A percentile compares a stretch with the other conserved stretches of the same genome.
phyloP scores from a whole-genome alignment of 2,888 invertebrate genomes.

The Trachelus stipa region DNA sequence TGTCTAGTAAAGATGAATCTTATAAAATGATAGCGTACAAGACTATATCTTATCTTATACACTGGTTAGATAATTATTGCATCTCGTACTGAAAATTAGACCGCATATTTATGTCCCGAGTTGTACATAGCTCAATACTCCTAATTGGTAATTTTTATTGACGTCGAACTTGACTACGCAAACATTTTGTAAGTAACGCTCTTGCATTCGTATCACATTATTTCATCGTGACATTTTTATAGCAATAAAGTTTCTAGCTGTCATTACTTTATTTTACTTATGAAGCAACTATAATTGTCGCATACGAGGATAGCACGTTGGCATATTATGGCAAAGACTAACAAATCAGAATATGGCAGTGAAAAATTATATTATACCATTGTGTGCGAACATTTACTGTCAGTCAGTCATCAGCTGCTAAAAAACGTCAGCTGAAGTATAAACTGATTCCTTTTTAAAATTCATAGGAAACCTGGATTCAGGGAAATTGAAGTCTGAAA shows the following conservation, averaged over 20 bases:
- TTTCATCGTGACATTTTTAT: not conserved
- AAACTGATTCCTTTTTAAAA: not conserved
- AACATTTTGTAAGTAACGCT: conserved; percentile 1
- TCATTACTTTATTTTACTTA: not conserved
- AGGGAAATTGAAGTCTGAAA: not conserved
- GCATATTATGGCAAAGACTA: conserved; percentile 9
- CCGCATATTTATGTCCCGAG: not conserved
- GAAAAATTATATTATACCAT: conserved; percentile 28
- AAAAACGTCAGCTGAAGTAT: conserved; percentile 6
- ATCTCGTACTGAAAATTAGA: not conserved
- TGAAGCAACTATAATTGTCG: not conserved
- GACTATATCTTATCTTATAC: not conserved
- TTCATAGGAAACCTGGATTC: not conserved
- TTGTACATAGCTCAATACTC: not conserved
- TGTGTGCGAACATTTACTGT: not conserved
- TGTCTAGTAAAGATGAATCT: not conserved
- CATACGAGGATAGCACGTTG: not conserved
- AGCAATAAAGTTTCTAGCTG: not conserved
- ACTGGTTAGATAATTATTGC: not conserved
- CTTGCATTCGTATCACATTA: not conserved
- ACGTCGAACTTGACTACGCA: not conserved
- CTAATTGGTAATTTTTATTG: not conserved
- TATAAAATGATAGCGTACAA: not conserved
- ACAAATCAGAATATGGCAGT: conserved; percentile 39
- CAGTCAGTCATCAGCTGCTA: not conserved